These are phyloP conservation scores for Drosophila borborema DNA, from an alignment of 2,888 invertebrate genomes.

Conservation along the genomic window DNA sequence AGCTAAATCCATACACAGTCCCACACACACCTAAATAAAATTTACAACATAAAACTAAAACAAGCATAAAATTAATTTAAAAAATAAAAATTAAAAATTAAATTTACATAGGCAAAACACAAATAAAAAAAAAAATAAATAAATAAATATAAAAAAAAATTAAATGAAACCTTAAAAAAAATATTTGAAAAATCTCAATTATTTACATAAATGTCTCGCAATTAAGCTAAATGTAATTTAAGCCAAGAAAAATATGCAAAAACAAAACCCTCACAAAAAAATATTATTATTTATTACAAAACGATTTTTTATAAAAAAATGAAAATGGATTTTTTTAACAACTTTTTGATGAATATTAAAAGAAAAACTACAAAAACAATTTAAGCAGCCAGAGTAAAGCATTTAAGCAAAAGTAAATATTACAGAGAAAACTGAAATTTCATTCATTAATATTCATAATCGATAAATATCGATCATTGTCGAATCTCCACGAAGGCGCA, in stretches of 20 bases:
- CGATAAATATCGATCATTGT: conserved; percentile 7
- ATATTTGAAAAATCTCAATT: conserved; percentile 78
- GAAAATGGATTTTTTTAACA: conserved; percentile 30
- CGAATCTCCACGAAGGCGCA: conserved; percentile 39
- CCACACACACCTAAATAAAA: conserved; percentile 69
- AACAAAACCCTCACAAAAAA: conserved; percentile 30
- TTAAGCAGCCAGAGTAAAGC: conserved; percentile 67
- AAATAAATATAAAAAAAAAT: conserved; percentile 11
- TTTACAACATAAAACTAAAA: conserved; percentile 63
- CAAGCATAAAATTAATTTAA: conserved; percentile 33
- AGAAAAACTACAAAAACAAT: conserved; percentile 17
- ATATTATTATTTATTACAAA: conserved; percentile 62
- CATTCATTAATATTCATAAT: neutral
- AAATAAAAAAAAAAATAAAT: conserved; percentile 29
- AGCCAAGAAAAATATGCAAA: conserved; percentile 59
- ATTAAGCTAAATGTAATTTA: conserved; percentile 75
- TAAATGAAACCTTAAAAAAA: conserved; percentile 29
- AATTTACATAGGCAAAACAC: conserved; percentile 73
- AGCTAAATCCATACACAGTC: conserved; percentile 58
- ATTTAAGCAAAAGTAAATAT: conserved; percentile 48
- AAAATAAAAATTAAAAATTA: conserved; percentile 62
- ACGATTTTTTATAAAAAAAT: conserved; percentile 49
- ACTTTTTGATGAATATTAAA: conserved; percentile 40
- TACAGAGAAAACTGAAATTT: neutral
- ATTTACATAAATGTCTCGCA: conserved; percentile 82